Conservation (phyloP, 37 sponge, comb jelly and placozoan genomes). For the Aplysina aerophoba region DNA sequence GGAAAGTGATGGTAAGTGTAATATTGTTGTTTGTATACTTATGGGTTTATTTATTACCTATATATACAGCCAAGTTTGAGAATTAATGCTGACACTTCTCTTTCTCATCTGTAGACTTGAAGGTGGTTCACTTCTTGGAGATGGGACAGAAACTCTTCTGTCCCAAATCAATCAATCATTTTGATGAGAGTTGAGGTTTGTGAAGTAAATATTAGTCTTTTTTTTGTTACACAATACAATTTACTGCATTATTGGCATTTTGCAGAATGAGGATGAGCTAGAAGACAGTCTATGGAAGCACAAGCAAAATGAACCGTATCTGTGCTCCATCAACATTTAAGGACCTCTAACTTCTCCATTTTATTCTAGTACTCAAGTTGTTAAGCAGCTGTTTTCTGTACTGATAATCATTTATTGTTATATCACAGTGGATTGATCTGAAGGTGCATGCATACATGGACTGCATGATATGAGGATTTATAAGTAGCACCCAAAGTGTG, state of each 20-base stretch:
- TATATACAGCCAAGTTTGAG: neutral
- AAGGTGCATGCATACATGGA: neutral
- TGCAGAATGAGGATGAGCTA: neutral
- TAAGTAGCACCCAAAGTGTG: neutral
- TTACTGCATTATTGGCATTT: neutral
- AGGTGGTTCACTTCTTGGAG: conserved; percentile 8
- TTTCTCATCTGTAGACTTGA: neutral
- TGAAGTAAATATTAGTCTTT: neutral
- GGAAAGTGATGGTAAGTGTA: conserved; percentile 6
- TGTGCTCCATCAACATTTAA: neutral
- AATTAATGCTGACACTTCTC: neutral
- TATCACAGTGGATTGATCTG: no score
- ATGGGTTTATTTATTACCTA: neutral
- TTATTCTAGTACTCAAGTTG: no score
- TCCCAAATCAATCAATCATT: conserved; percentile 4
- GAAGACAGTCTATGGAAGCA: neutral
- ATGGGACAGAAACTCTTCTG: conserved; percentile 6
- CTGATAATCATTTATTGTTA: no score
- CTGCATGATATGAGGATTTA: neutral
- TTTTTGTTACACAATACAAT: neutral
- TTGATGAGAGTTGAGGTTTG: conserved; percentile 1
- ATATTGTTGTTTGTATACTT: neutral
- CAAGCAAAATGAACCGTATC: neutral
- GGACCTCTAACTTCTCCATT: no score
- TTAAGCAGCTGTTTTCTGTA: no score